phyloP scores from a whole-genome alignment of 2,797 vertebrate genomes.

The Thalassophryne amazonica region DNA sequence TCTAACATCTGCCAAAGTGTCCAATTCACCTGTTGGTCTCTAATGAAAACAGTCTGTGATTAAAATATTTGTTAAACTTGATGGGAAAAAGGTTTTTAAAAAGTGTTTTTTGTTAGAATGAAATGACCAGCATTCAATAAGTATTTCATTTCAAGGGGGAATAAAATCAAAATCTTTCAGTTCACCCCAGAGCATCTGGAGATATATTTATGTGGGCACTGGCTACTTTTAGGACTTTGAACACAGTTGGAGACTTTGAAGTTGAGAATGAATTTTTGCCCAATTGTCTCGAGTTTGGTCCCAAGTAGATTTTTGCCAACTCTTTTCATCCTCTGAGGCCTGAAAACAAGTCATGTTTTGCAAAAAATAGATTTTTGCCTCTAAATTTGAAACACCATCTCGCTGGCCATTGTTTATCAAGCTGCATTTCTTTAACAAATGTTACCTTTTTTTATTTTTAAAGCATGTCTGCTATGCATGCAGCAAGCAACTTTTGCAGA shows the following conservation, averaged over 20 bases:
- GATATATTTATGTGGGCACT: conserved; percentile 17
- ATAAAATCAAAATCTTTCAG: no score
- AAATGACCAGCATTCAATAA: no score
- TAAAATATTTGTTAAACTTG: conserved; percentile 26
- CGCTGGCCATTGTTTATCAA: conserved; percentile 12
- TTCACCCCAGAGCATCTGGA: conserved; percentile 27
- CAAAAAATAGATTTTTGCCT: conserved; percentile 9
- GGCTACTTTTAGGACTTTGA: conserved; percentile 43
- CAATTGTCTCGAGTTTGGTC: neutral
- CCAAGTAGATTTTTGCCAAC: conserved; percentile 13
- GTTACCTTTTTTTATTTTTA: no score
- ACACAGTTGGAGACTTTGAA: conserved; percentile 32
- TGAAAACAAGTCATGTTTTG: conserved; percentile 1
- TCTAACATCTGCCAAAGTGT: conserved; percentile 54
- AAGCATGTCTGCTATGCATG: no score
- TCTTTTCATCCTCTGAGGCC: neutral
- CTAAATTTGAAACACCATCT: conserved; percentile 9
- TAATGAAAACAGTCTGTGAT: conserved; percentile 42
- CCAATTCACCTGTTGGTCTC: conserved; percentile 63
- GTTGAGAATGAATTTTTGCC: conserved; percentile 1
- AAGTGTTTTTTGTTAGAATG: no score
- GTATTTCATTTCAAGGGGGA: no score
- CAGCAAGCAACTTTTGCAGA: conserved; percentile 67
- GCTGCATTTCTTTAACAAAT: conserved; percentile 13
- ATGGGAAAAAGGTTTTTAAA: no score